phyloP scores from a whole-genome alignment of 2,888 invertebrate genomes.

The Diploptera punctata region DNA sequence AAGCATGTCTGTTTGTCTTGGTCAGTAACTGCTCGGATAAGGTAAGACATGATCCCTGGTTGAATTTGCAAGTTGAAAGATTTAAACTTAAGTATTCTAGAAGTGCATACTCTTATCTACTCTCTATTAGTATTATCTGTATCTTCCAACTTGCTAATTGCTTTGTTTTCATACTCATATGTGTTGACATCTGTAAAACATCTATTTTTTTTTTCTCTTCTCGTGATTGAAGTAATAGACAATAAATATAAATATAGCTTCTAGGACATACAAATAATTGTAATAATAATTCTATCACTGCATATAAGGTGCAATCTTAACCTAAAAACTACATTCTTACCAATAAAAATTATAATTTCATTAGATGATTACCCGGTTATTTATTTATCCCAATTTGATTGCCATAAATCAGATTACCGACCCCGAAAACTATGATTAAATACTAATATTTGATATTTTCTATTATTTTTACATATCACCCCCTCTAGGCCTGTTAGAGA shows the following conservation, averaged over 20 bases:
- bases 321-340: too few species aligned
- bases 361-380: background rate
- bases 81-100: background rate
- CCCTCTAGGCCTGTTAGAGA: too few species aligned
- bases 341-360: background rate
- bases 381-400: too few species aligned
- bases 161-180: constrained; percentile 6
- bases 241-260: constrained; percentile 25
- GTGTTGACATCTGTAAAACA: constrained; percentile 1
- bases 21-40: constrained; percentile 11
- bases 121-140: too few species aligned
- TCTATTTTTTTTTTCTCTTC: background rate
- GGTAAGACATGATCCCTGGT: constrained; percentile 13
- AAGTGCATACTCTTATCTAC: background rate
- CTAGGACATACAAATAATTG: constrained; percentile 17
- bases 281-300: background rate
- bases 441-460: too few species aligned
- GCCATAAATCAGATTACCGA: too few species aligned
- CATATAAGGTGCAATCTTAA: constrained; percentile 18
- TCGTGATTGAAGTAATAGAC: too few species aligned
- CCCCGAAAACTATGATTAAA: too few species aligned
- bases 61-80: constrained; percentile 6
- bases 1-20: constrained; percentile 15
- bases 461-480: too few species aligned
- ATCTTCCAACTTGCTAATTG: constrained; percentile 18